Evolutionary conservation across 2,797 vertebrate genomes (phyloP), one percentile per base, ranked within the genome.

Genomic region (Fistularia commersonii): DNA sequence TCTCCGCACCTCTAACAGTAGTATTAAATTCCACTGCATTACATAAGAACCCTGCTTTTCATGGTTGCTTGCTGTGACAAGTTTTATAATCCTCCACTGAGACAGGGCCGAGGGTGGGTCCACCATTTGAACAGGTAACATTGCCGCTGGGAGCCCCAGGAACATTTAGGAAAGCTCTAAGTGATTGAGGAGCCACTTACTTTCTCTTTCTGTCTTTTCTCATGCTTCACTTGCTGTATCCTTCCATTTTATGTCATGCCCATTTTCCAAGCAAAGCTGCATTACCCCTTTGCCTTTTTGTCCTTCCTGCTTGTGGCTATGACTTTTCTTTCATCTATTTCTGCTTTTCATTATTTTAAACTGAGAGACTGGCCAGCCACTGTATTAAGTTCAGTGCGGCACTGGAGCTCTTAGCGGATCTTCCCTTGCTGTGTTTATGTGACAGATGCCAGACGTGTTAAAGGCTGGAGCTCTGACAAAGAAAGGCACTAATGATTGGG

Each of bases 371-470:
- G 41, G 44, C 14, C 36, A 7, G 61, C 8, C 7, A 3, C 31
- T 32, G 48, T 57, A 45, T 34, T 41, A 50, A 63, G 59, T 51
- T 44, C 49, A 52, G 69, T 32, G 37, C 47, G 1, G 31, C 23
- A 23, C 4, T n/a, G n/a, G 23, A 23, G 48, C 57, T 59, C 73
- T 0, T 42, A 68, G 57, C 63, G 1, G 58, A 57, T 72, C 64
- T 75, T 50, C 15, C 45, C 66, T 66, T 7, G 1, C 57, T 45
- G 57, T 86, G 80, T 86, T 76, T 81, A 79, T 61, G 69, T 82
- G 80, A 84, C 76, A 50, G 63, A 82, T 72, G 74, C 77, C 82
- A 87, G 82, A 80, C 67, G 76, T 69, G 77, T 72, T 82, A 54
- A 70, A 76, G 69, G 54, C 83, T 77, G 77, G 72, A 80, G 62